A percentile compares a stretch with the other conserved stretches of the same genome.
These are phyloP conservation scores for Rhodophaea formosa DNA, from an alignment of 2,888 invertebrate genomes.

Conservation along the genomic window DNA sequence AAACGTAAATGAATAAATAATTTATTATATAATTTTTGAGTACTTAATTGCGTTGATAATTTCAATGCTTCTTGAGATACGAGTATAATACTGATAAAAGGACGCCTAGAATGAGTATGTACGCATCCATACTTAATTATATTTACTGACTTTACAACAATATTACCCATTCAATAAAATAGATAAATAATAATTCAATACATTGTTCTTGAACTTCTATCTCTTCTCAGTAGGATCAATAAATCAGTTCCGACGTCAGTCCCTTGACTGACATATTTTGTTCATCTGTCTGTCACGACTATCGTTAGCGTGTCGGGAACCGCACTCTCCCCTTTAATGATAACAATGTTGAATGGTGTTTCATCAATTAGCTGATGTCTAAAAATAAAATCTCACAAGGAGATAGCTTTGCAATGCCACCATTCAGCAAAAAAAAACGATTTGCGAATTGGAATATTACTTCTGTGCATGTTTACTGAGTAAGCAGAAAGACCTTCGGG, in stretches of 20 bases:
- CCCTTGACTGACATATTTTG: conserved; percentile 10
- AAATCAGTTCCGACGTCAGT: conserved; percentile 9
- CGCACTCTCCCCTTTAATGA: conserved; percentile 3
- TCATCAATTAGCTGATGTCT: conserved; percentile 1
- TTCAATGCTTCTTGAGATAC: too few relatives aligned
- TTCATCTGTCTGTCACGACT: neutral
- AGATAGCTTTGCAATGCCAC: neutral
- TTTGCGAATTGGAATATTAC: neutral
- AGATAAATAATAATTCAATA: neutral
- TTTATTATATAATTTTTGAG: too few relatives aligned
- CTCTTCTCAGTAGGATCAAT: conserved; percentile 7
- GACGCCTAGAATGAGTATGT: too few relatives aligned
- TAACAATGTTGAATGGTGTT: conserved; percentile 2
- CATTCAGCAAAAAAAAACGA: neutral
- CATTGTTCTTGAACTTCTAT: conserved; percentile 12
- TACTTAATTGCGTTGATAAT: too few relatives aligned
- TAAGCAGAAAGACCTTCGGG: too few relatives aligned
- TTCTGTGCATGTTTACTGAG: too few relatives aligned
- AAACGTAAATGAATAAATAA: too few relatives aligned
- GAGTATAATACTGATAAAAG: too few relatives aligned
- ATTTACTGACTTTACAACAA: too few relatives aligned
- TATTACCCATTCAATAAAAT: neutral
- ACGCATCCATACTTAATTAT: too few relatives aligned
- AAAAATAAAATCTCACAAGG: neutral
- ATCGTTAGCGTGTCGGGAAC: neutral